A percentile compares a stretch with the other conserved stretches of the same genome.
phyloP scores from a whole-genome alignment of 1,140 invertebrate genomes.

The Cherax quadricarinatus region DNA sequence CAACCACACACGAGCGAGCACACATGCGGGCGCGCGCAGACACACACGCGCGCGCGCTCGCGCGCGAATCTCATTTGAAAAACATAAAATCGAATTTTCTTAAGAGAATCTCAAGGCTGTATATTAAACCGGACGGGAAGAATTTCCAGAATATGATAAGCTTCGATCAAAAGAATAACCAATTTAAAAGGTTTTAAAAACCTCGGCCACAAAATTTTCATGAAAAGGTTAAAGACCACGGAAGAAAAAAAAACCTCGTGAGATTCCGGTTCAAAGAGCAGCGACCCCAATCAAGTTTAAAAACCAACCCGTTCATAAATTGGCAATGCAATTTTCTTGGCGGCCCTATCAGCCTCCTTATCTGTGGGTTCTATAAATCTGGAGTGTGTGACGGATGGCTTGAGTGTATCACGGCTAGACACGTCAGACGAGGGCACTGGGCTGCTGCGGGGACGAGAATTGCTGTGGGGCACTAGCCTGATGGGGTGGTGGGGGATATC shows the following conservation, averaged over 20 bases:
- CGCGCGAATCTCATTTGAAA: background rate
- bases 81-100: background rate
- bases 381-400: constrained; percentile 50
- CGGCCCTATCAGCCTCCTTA: constrained; percentile 59
- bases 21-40: background rate
- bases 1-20: background rate
- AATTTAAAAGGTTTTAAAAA: constrained; percentile 29
- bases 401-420: constrained; percentile 30
- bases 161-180: constrained; percentile 1
- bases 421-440: background rate
- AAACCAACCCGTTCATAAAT: constrained; percentile 64
- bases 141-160: constrained; percentile 26
- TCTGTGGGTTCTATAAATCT: constrained; percentile 62
- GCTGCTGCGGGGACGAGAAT: background rate
- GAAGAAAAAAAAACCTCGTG: constrained; percentile 29
- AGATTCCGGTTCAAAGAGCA: constrained; percentile 51
- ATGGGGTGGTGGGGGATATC: too few relatives aligned
- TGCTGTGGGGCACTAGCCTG: too few relatives aligned
- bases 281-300: constrained; percentile 65
- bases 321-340: constrained; percentile 68
- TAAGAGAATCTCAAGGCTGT: background rate
- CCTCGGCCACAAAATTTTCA: background rate
- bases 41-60: too few relatives aligned
- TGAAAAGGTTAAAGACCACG: constrained; percentile 9
- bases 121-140: background rate